Percentiles rank a stretch among this genome's conserved stretches.
Evolutionary conservation across 2,797 vertebrate genomes (phyloP).

Genomic region (Enteromius afrohamiltoni): DNA sequence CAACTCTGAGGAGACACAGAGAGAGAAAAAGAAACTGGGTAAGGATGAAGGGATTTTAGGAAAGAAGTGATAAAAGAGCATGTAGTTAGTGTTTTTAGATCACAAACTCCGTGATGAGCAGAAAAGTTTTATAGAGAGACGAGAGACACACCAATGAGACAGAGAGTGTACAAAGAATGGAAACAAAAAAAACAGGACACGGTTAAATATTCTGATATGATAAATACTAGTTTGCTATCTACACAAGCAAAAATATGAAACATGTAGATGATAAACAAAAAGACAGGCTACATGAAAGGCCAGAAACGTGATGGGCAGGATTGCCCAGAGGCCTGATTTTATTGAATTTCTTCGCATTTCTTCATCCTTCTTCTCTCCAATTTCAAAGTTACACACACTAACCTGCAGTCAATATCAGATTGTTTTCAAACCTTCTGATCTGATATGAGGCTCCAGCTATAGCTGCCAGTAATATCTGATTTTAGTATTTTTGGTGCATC

Average conservation of each 20-base stretch:
- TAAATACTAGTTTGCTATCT: background rate
- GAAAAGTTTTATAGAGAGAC: background rate
- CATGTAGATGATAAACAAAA: background rate
- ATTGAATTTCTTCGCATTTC: background rate
- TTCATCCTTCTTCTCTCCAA: background rate
- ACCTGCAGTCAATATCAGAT: conserved; percentile 8
- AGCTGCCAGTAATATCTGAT: background rate
- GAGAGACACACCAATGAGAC: background rate
- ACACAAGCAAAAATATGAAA: background rate
- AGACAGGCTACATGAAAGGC: background rate
- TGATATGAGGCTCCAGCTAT: background rate
- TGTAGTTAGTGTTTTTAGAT: conserved; percentile 7
- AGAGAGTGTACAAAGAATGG: background rate
- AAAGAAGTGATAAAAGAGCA: conserved; percentile 1
- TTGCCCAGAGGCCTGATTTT: background rate
- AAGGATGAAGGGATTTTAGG: background rate
- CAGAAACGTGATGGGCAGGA: background rate
- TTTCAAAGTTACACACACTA: background rate
- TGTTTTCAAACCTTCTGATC: background rate
- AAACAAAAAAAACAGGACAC: background rate
- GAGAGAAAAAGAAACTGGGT: conserved; percentile 31
- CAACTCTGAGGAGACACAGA: conserved; percentile 18
- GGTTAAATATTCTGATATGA: background rate
- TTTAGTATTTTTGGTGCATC: background rate
- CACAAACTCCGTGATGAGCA: background rate